Evolutionary conservation across 2,888 invertebrate genomes (phyloP).

Genomic region (Lochmaea capreae): DNA sequence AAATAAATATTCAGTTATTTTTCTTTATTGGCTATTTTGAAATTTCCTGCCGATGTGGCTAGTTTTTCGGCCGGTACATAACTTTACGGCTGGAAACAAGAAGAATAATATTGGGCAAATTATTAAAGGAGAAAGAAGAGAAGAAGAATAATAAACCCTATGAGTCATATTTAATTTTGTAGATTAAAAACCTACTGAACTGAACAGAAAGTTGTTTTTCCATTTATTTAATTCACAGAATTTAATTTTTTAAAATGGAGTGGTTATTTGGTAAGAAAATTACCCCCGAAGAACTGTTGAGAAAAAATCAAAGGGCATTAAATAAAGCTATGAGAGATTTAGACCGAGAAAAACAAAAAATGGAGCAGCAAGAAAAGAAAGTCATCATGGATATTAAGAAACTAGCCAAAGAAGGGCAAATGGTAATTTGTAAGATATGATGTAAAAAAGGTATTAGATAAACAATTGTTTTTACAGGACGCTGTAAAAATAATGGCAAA

Average conservation of each 20-base stretch:
- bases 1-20: too few relatives aligned
- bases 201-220: background rate
- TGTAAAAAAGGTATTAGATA: slow-evolving; percentile 2
- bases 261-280: slow-evolving; percentile 97
- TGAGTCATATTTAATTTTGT: slow-evolving; percentile 17
- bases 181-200: background rate
- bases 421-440: slow-evolving; percentile 72
- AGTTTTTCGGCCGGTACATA: too few relatives aligned
- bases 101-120: background rate
- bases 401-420: slow-evolving; percentile 98
- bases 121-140: background rate
- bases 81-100: too few relatives aligned
- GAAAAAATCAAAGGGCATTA: slow-evolving; percentile 97
- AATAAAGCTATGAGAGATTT: slow-evolving; percentile 99
- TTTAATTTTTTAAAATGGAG: slow-evolving; percentile 73
- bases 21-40: too few relatives aligned
- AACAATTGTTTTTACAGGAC: slow-evolving; percentile 73
- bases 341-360: slow-evolving; percentile 89
- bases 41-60: too few relatives aligned
- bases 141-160: background rate
- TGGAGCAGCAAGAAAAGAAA: slow-evolving; percentile 99
- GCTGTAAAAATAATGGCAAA: slow-evolving; percentile 99
- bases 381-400: slow-evolving; percentile 98
- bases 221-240: background rate
- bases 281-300: slow-evolving; percentile 97